These are phyloP conservation scores for Cheirogaleus medius DNA, from an alignment of 2,113 vertebrate species.

Conservation along the genomic window DNA sequence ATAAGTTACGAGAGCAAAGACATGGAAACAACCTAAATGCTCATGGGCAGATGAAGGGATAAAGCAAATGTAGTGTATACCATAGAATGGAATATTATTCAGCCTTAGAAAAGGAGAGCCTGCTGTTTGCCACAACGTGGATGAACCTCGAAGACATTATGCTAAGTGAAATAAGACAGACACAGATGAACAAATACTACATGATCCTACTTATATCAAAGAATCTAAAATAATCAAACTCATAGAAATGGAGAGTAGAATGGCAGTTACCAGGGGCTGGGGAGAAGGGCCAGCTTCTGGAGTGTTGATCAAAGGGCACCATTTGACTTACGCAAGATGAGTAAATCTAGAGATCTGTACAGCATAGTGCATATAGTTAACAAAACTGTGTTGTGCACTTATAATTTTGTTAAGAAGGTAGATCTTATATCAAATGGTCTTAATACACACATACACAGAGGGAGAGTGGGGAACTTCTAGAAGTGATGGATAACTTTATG, in stretches of 20 bases:
- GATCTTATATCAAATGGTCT: not conserved
- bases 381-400: not conserved
- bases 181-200: not conserved
- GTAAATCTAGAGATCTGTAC: not conserved
- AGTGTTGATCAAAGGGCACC: not conserved
- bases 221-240: not conserved
- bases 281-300: rapidly evolving
- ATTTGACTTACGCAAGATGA: not conserved
- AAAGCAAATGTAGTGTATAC: not conserved
- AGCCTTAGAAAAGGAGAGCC: not conserved
- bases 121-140: not conserved
- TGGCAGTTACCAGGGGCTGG: not conserved
- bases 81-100: not conserved
- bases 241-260: not conserved
- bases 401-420: not conserved
- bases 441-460: not conserved
- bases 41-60: not conserved
- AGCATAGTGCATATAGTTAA: not conserved
- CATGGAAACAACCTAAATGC: not conserved
- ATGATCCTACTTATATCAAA: not conserved
- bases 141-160: not conserved
- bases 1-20: not conserved
- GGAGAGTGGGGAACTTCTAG: too few relatives aligned
- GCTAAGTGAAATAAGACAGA: not conserved
- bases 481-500: not conserved